Evolutionary conservation across 2,113 vertebrate genomes (phyloP).

Genomic region (Phaethon lepturus): DNA sequence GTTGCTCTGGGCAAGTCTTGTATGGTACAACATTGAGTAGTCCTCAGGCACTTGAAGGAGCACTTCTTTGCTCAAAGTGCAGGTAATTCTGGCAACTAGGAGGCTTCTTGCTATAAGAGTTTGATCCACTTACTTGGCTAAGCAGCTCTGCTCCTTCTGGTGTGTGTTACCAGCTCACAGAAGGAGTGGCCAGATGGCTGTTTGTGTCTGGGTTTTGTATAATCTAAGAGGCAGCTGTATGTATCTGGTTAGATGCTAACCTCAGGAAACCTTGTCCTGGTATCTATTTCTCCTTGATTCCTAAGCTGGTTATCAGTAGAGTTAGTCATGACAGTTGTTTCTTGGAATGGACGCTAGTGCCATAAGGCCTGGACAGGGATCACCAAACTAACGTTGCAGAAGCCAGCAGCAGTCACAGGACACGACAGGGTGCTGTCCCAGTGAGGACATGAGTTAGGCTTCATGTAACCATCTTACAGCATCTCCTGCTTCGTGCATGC

Average conservation of each 20-base stretch:
- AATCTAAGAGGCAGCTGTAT: not conserved
- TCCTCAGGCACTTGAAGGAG: not conserved
- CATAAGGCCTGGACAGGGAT: not conserved
- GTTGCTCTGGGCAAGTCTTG: not conserved
- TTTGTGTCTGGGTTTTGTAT: not conserved
- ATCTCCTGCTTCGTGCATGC: not conserved
- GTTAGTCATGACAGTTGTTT: rapidly evolving
- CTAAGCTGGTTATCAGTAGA: not conserved
- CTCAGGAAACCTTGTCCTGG: not conserved
- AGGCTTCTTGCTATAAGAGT: not conserved
- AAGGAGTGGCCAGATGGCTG: not conserved
- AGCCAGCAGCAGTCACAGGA: not conserved
- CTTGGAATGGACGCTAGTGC: not conserved
- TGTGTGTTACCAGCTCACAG: not conserved
- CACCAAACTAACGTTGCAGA: not conserved
- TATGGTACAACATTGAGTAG: no score
- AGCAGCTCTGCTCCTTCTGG: not conserved
- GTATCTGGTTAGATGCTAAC: not conserved
- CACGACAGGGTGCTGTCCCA: not conserved
- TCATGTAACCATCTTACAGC: not conserved
- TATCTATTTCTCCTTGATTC: not conserved
- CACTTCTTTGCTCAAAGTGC: not conserved
- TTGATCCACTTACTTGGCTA: not conserved
- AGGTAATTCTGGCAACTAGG: not conserved
- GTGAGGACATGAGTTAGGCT: not conserved